A percentile compares a stretch with the other conserved stretches of the same genome.
Conservation (phyloP, 1,140 invertebrate genomes). For the Pogonomyrmex californicus region DNA sequence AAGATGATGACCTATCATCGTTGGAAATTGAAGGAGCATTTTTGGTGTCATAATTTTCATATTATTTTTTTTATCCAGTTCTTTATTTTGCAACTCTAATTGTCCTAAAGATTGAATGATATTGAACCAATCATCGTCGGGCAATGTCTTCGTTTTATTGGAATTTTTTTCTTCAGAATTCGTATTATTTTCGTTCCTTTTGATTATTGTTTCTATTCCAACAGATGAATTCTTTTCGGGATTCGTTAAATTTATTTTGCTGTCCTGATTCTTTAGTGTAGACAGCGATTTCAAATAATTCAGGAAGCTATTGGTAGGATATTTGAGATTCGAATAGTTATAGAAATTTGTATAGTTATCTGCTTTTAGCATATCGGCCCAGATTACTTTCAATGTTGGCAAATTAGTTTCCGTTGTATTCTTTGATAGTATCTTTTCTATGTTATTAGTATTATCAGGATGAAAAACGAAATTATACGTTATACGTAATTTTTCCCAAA, state of each 20-base stretch:
- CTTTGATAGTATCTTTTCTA: slow-evolving; percentile 74
- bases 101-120: slow-evolving; percentile 67
- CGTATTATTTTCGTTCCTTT: not conserved
- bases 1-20: slow-evolving; percentile 73
- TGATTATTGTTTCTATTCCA: slow-evolving; percentile 45
- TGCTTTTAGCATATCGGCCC: slow-evolving; percentile 16
- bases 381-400: slow-evolving; percentile 55
- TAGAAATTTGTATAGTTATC: not conserved
- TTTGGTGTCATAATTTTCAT: slow-evolving; percentile 69
- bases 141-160: slow-evolving; percentile 8
- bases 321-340: slow-evolving; percentile 28
- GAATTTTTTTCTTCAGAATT: not conserved
- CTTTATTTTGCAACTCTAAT: slow-evolving; percentile 74
- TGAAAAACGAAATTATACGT: slow-evolving; percentile 82
- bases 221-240: slow-evolving; percentile 11
- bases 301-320: slow-evolving; percentile 25
- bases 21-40: slow-evolving; percentile 68
- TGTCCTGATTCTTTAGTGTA: not conserved
- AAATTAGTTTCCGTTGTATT: slow-evolving; percentile 41
- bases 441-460: slow-evolving; percentile 75
- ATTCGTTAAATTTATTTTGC: not conserved
- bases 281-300: slow-evolving; percentile 31
- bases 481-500: slow-evolving; percentile 80
- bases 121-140: slow-evolving; percentile 74
- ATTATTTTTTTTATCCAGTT: slow-evolving; percentile 54